Conservation (phyloP, 1,140 invertebrate species). For the Zophobas atratus region DNA sequence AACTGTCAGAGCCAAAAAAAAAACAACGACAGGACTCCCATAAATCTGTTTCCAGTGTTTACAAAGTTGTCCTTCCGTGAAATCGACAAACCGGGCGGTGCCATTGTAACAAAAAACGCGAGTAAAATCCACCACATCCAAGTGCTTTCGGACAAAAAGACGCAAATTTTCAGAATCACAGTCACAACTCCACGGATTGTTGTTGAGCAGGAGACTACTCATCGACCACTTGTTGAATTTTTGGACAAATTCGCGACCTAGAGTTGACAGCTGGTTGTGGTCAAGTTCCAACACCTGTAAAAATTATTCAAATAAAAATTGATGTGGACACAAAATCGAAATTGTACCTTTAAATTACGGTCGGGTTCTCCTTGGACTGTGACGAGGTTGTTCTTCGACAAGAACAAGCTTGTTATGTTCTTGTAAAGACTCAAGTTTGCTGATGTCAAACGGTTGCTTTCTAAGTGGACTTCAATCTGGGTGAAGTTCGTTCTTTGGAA, state of each 20-base stretch:
- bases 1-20: too few relatives aligned
- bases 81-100: too few relatives aligned
- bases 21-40: too few relatives aligned
- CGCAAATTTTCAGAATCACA: neutral
- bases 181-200: conserved; percentile 10
- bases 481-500: conserved; percentile 2
- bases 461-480: neutral
- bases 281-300: neutral
- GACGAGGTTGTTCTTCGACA: neutral
- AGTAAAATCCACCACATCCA: neutral
- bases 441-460: neutral
- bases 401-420: neutral
- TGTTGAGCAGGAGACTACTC: neutral
- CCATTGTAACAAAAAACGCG: too few relatives aligned
- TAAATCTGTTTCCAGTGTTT: too few relatives aligned
- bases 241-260: too few relatives aligned
- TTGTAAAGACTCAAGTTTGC: neutral
- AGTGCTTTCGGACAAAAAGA: conserved; percentile 1
- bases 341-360: too few relatives aligned
- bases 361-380: too few relatives aligned
- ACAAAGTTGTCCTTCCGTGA: too few relatives aligned
- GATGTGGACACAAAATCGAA: too few relatives aligned
- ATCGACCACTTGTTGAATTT: neutral
- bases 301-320: neutral
- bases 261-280: too few relatives aligned